Evolutionary conservation across 1,140 invertebrate species (phyloP).

Genomic region (Diorhabda elongata): DNA sequence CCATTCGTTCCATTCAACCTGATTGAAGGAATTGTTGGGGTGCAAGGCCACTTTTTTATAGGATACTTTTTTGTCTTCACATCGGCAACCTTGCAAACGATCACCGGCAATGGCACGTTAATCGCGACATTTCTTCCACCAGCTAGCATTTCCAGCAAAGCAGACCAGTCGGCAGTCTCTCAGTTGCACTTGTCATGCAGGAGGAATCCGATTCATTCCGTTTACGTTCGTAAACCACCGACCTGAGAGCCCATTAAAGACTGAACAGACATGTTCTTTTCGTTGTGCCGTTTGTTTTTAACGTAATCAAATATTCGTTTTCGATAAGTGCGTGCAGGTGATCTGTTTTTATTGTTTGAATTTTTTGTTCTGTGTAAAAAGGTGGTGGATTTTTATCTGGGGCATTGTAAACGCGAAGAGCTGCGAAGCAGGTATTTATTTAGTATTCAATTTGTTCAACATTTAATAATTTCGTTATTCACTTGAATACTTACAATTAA

Average conservation of each 20-base stretch:
- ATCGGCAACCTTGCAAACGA: slow-evolving; percentile 8
- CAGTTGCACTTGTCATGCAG: not conserved
- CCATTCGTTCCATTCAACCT: no score
- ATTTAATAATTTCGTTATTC: not conserved
- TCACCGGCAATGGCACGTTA: slow-evolving; percentile 13
- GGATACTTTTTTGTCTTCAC: no score
- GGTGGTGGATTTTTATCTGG: not conserved
- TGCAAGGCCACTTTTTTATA: no score
- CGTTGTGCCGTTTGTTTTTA: not conserved
- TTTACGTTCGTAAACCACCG: not conserved
- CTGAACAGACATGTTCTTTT: slow-evolving; percentile 2
- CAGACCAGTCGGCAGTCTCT: not conserved
- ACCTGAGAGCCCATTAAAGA: not conserved
- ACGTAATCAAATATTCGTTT: not conserved
- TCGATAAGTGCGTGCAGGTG: not conserved
- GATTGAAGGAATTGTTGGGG: no score
- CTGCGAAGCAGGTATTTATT: not conserved
- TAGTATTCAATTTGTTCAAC: not conserved
- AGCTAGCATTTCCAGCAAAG: not conserved
- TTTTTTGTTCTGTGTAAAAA: not conserved
- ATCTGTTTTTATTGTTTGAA: not conserved
- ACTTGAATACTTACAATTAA: not conserved
- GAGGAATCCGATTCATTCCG: not conserved
- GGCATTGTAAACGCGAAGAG: not conserved
- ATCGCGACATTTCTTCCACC: slow-evolving; percentile 8